Evolutionary conservation across 2,113 vertebrate species (phyloP), one percentile per base, ranked within the genome.

Genomic region (Dunckerocampus dactyliophorus): DNA sequence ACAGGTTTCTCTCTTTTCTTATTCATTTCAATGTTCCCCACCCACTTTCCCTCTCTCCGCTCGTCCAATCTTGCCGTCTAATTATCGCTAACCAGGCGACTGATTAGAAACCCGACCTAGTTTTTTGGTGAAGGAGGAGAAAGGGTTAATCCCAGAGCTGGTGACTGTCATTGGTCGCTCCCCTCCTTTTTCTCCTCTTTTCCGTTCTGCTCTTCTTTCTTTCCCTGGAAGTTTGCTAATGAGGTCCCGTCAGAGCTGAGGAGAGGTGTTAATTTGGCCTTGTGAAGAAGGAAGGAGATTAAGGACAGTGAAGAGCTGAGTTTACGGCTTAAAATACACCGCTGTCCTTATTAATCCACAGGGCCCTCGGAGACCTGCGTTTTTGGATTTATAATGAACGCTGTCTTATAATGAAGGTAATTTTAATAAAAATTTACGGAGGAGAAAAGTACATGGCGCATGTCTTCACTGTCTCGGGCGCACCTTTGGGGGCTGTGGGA

Each of bases 251-350:
- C 90, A 92, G 91, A 90, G 89, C 89, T 84, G 85, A 85, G 83
- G 86, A 90, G 89, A 91, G 90, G 91, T 92, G 90, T 90, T 92
- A 91, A 91, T 91, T 91, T 91, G 90, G 91, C 91, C 90, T 87
- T 89, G 84, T 90, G 89, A 91, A 91, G 90, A 89, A 87, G 86
- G 88, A 89, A 89, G 88, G 90, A 92, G 91, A 92, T 91, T 92
- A 92, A 92, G 91, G 91, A 91, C 91, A 88, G 90, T 89, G 89
- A 90, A 88, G 86, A 89, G 85, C 84, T 79, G 88, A 92, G 91
- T 92, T 91, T 91, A 91, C 87, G 81, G 87, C 91, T 92, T 92
- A 91, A 92, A 92, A 92, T 92, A 92, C 89, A 91, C 88, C 84
- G 85, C 89, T 89, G 90, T 91, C 90, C 90, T 90, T 92, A 92